Base-by-base conservation (phyloP, 1,140 invertebrate genomes). In the Eumaeus atala region DNA sequence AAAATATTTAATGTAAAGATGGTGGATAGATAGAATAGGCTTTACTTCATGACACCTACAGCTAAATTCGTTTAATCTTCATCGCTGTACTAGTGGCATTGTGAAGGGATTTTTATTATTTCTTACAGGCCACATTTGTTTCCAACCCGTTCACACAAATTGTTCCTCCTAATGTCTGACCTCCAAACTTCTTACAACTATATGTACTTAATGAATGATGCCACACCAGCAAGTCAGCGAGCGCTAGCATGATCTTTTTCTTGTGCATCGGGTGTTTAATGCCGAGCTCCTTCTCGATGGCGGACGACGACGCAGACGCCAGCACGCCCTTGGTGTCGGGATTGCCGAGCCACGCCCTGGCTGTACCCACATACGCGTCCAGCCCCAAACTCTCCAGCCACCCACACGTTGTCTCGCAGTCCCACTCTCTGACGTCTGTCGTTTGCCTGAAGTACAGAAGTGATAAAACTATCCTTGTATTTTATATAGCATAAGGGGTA, bases 321-420 rank as follows among this genome's bases (percentile, higher is more conserved):
- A 99, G 47, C 0, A 77, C 63, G 2, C 84, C 85, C 10, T 66
- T 84, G 57, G 97, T 95, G 34, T 80, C 74, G 0, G 92, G 93
- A 66, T 91, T 93, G 54, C 92, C 92, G 11, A 96, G 91, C 95
- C 95, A 97, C 10, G 72, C 61, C 52, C 92, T 92, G 50, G 94
- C 92, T 61, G 97, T 94, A 1, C 89, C 77, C 11, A 92, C 90
- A 80, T 98, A 98, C 76, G 91, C 91, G 55, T 95, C 94, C 1
- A 99, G 89, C 0, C 97, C 97, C 48, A 98, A 88, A 52, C 93
- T 92, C 61, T 93, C 90, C 21, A 99, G 73, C 98, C 98, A 99
- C 40, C 92, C 92, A 69, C 92, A 93, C 0, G 98, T 91, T 35
- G 95, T 92, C 48, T 97, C 95, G 7, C 91, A 90, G 65, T 94